Conservation (phyloP, 2,113 vertebrate genomes). For the Pan troglodytes region NHGRI_mPanTro3-v2.1_pri NC_072410.2:14592001-14592500, state of each 20-base stretch:
- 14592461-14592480: background rate
- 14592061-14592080: background rate
- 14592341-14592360: too few species aligned
- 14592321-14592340: background rate
- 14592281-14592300: background rate
- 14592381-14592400: fast-evolving
- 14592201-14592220: too few species aligned
- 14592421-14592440: background rate
- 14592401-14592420: background rate
- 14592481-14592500: background rate
- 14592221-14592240: background rate
- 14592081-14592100: background rate
- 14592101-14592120: background rate
- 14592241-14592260: background rate
- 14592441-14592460: background rate
- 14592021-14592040: background rate
- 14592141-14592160: too few species aligned
- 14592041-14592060: background rate
- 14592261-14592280: too few species aligned
- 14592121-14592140: background rate
- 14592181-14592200: background rate
- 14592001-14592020: fast-evolving
- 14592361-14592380: background rate
- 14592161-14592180: background rate
- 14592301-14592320: background rate